phyloP scores from a whole-genome alignment of 2,113 vertebrate genomes.

The Atherinomorus stipes region DNA sequence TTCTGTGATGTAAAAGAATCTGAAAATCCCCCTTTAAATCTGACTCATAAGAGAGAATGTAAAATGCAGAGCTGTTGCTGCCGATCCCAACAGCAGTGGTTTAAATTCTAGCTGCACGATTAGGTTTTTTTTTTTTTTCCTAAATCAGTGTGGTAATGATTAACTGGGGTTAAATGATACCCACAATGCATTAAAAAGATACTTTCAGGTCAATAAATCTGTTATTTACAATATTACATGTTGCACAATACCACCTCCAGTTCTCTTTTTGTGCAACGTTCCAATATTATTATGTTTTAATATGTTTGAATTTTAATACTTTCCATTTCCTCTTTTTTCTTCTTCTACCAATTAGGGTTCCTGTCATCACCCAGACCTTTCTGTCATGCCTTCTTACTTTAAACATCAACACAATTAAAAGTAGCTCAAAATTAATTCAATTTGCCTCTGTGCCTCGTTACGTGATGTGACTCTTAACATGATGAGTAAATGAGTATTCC shows the following conservation, averaged over 20 bases:
- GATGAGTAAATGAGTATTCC: slow-evolving; percentile 67
- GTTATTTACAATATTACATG: background rate
- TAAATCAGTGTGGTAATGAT: slow-evolving; percentile 27
- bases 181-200: slow-evolving; percentile 7
- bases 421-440: slow-evolving; percentile 62
- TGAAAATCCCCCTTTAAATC: background rate
- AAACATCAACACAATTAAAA: slow-evolving; percentile 66
- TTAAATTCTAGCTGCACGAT: background rate
- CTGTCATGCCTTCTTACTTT: slow-evolving; percentile 45
- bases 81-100: background rate
- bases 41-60: background rate
- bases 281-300: background rate
- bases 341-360: slow-evolving; percentile 46
- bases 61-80: background rate
- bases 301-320: slow-evolving; percentile 3
- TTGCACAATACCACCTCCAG: background rate
- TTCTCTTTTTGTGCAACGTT: background rate
- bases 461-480: slow-evolving; percentile 66
- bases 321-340: slow-evolving; percentile 14
- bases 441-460: slow-evolving; percentile 61
- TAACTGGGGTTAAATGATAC: slow-evolving; percentile 7
- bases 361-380: slow-evolving; percentile 45
- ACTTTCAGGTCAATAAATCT: slow-evolving; percentile 11
- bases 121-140: background rate
- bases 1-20: slow-evolving; percentile 10